Evolutionary conservation across 92 coral and sea anemone genomes (phyloP), one percentile per base, ranked within the genome.

Genomic region (Phenganax marumi): DNA sequence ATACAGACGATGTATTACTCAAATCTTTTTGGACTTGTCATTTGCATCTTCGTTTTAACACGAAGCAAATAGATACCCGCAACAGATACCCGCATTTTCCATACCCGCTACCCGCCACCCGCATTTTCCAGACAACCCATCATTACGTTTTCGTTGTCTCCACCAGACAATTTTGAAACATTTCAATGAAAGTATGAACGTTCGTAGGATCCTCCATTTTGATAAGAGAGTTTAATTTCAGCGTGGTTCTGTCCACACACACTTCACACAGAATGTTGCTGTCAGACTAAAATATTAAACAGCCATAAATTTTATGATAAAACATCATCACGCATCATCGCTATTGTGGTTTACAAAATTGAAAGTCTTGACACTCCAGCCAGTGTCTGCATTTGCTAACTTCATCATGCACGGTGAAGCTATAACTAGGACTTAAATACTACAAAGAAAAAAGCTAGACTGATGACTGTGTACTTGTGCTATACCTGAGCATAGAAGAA

Each of bases 401-500:
- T 33, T 33, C 43, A 33, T 33, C 43, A 33, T 33, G 43, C 43
- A 33, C 3, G 43, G 3, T 13, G 65, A 58, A 58, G 6, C 65
- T 16, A 8, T 26, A 70, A 47, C 54, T 53, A 14, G 2, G 76
- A 33, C 50, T 39, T 33, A 19, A 25, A 50, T 39, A 8, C 11
- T 53, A 24, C 11, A 72, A 52, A 56, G 63, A 14, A 56, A 56
- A 14, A 21, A n/a, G n/a, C n/a, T 56, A 14, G 63, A 56, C 17
- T 14, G 22, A 14, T 56, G 63, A 4, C 63, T 2, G 63, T 14
- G n/a, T 56, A 21, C 63, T 21, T 56, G 7, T 65, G 10, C 5
- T 25, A 33, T 78, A 78, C 83, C 77, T 95, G 91, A 62, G 98
- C 98, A 83, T 88, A 95, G 71, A 90, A 90, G 89, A 90, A 95